These are phyloP conservation scores for Geodia barretti DNA, from an alignment of 37 sponge, comb jelly and placozoan genomes.

Conservation along the genomic window DNA sequence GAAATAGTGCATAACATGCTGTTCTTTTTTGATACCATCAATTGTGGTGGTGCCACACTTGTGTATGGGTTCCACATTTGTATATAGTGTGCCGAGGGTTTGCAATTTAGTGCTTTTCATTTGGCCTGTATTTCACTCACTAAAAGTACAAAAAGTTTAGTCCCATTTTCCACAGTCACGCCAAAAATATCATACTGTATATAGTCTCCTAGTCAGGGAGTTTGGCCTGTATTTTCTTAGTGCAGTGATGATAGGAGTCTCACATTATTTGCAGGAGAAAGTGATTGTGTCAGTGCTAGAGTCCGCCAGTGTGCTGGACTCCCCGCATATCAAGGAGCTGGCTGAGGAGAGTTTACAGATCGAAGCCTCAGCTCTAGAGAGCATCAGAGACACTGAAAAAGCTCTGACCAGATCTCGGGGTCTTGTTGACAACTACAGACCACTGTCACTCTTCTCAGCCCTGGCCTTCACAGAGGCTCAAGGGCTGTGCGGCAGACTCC, in stretches of 20 bases:
- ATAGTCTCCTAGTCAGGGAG: neutral
- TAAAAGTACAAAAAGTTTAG: no score
- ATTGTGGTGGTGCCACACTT: no score
- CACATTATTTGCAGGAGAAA: neutral
- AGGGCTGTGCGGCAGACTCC: neutral
- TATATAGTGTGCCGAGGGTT: no score
- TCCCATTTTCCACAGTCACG: no score
- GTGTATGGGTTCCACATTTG: no score
- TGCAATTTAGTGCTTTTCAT: no score
- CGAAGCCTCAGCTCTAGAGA: slow-evolving; percentile 17
- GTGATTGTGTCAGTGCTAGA: neutral
- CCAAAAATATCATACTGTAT: no score
- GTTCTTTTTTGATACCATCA: no score
- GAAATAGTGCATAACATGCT: no score
- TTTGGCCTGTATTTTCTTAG: neutral
- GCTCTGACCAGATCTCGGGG: slow-evolving; percentile 12
- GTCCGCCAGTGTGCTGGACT: neutral
- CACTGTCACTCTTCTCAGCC: slow-evolving; percentile 29
- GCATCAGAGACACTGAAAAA: slow-evolving; percentile 47
- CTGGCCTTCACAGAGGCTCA: slow-evolving; percentile 15
- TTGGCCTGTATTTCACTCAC: no score
- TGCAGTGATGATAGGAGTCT: no score
- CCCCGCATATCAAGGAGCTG: neutral
- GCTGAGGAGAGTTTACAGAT: slow-evolving; percentile 10
- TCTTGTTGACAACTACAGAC: slow-evolving; percentile 20